phyloP scores from a whole-genome alignment of 2,888 invertebrate genomes.

The Clostera curtula region DNA sequence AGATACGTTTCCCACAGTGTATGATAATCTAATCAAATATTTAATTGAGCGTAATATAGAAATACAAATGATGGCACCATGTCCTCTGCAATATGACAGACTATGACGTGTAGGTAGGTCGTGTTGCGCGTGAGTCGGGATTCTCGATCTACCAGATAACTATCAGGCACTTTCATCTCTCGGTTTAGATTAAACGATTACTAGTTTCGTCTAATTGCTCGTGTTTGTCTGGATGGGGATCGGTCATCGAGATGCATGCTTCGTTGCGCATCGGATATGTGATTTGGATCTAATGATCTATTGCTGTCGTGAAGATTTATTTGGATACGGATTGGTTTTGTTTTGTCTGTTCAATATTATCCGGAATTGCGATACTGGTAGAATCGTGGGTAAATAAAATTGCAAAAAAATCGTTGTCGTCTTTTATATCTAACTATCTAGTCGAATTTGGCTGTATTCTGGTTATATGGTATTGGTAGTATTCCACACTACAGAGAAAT shows the following conservation, averaged over 20 bases:
- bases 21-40: slow-evolving; percentile 26
- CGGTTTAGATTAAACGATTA: slow-evolving; percentile 64
- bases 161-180: slow-evolving; percentile 70
- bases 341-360: too few relatives aligned
- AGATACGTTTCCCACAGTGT: slow-evolving; percentile 5
- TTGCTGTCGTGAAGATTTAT: slow-evolving; percentile 23
- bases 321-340: too few relatives aligned
- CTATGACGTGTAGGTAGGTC: slow-evolving; percentile 42
- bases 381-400: too few relatives aligned
- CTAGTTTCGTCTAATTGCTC: slow-evolving; percentile 66
- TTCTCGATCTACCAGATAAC: slow-evolving; percentile 33
- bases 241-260: slow-evolving; percentile 53
- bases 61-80: slow-evolving; percentile 24
- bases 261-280: slow-evolving; percentile 38
- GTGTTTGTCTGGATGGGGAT: slow-evolving; percentile 51
- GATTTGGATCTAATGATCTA: slow-evolving; percentile 27
- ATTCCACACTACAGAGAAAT: too few relatives aligned
- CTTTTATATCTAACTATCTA: too few relatives aligned
- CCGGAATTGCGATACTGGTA: too few relatives aligned
- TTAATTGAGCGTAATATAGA: slow-evolving; percentile 32
- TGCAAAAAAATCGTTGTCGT: too few relatives aligned
- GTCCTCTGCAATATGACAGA: slow-evolving; percentile 36
- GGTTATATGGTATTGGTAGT: too few relatives aligned
- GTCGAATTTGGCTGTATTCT: too few relatives aligned
- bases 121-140: slow-evolving; percentile 26